Percentiles rank a stretch among this genome's conserved stretches.
These are phyloP conservation scores for Gryllus longicercus DNA, from an alignment of 2,888 invertebrate species.

Conservation along the genomic window DNA sequence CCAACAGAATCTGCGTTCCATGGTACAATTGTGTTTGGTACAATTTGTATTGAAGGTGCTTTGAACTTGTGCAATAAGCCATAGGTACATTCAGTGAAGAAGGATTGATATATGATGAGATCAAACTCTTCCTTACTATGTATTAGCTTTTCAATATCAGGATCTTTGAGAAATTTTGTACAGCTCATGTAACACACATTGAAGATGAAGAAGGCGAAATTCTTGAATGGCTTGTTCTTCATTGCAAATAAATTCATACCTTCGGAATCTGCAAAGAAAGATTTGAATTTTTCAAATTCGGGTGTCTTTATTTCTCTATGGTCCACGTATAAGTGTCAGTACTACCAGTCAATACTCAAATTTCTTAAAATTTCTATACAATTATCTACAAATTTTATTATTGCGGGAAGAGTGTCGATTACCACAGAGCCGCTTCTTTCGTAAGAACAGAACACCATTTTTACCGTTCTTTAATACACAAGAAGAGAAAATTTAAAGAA, in stretches of 20 bases:
- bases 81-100: constrained; percentile 33
- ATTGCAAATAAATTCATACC: neutral
- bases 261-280: neutral
- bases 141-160: constrained; percentile 21
- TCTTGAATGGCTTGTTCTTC: neutral
- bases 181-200: neutral
- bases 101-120: constrained; percentile 29
- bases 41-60: constrained; percentile 44
- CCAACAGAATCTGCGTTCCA: neutral
- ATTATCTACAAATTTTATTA: too few relatives aligned
- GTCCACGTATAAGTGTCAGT: too few relatives aligned
- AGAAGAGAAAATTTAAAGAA: too few relatives aligned
- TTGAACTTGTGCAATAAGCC: constrained; percentile 34
- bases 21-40: constrained; percentile 42
- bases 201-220: neutral
- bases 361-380: too few relatives aligned
- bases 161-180: neutral
- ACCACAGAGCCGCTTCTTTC: too few relatives aligned
- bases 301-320: too few relatives aligned
- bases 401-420: too few relatives aligned
- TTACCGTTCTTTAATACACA: too few relatives aligned
- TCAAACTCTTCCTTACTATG: constrained; percentile 32
- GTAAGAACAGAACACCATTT: too few relatives aligned
- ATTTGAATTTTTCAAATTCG: neutral
- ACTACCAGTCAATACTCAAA: too few relatives aligned